These are phyloP conservation scores for Pseudomyrmex concolor DNA, from an alignment of 1,140 invertebrate genomes.

Conservation along the genomic window DNA sequence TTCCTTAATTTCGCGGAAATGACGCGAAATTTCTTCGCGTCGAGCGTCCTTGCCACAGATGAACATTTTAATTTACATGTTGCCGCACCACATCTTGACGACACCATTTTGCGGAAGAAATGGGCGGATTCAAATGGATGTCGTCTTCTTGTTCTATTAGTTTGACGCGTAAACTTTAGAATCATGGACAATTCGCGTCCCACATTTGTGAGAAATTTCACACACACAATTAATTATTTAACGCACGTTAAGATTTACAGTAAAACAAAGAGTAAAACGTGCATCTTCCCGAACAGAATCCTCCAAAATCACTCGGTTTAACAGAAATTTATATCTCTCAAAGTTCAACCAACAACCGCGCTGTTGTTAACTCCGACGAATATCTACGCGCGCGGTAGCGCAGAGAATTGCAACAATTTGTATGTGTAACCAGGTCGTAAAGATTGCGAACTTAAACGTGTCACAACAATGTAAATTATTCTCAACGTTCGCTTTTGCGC, in stretches of 20 bases:
- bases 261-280: no score
- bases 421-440: background rate
- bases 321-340: constrained; percentile 13
- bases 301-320: background rate
- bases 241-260: background rate
- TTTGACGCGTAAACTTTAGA: background rate
- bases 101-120: constrained; percentile 38
- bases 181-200: no score
- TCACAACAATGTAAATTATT: background rate
- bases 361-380: background rate
- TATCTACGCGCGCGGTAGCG: background rate
- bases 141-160: background rate
- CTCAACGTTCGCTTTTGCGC: background rate
- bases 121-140: constrained; percentile 12
- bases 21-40: constrained; percentile 43
- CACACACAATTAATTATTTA: constrained; percentile 13
- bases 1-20: constrained; percentile 47
- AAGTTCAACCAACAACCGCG: background rate
- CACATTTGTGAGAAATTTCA: no score
- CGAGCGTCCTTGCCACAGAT: constrained; percentile 25
- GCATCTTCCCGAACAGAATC: background rate
- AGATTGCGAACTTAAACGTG: constrained; percentile 3
- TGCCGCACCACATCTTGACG: constrained; percentile 41
- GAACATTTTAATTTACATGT: constrained; percentile 2
- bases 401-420: background rate